Conservation (phyloP, 1,140 invertebrate species). For the Papilio machaon region DNA sequence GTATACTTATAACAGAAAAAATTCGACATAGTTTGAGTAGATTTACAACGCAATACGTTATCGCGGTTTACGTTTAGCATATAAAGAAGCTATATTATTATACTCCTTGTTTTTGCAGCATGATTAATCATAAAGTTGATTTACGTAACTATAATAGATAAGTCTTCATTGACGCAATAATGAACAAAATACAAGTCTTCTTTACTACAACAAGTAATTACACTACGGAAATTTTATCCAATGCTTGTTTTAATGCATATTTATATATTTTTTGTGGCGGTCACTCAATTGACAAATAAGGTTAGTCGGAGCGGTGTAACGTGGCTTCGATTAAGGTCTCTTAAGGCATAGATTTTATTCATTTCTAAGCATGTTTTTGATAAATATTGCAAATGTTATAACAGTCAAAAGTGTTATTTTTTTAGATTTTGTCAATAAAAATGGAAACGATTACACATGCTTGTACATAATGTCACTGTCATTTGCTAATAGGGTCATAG, state of each 20-base stretch:
- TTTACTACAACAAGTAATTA: conserved; percentile 2
- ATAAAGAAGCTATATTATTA: conserved; percentile 24
- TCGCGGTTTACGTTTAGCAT: conserved; percentile 6
- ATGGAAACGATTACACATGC: neutral
- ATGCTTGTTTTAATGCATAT: conserved; percentile 34
- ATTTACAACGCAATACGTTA: conserved; percentile 17
- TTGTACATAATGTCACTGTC: conserved; percentile 31
- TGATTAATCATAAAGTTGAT: conserved; percentile 22
- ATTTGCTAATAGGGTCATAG: conserved; percentile 30
- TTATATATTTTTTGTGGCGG: conserved; percentile 27
- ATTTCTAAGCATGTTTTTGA: neutral
- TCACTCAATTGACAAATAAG: conserved; percentile 12
- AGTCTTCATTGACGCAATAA: conserved; percentile 32
- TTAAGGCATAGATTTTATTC: neutral
- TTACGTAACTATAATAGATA: conserved; percentile 33
- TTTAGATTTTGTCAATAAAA: neutral
- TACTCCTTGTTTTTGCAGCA: neutral
- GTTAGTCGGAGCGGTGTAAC: neutral
- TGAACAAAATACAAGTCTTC: conserved; percentile 7
- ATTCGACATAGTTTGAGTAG: neutral
- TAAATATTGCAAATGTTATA: neutral
- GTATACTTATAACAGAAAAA: neutral
- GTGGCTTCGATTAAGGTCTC: conserved; percentile 10
- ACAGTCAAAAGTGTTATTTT: neutral
- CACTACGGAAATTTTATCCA: conserved; percentile 26